Conservation (phyloP, 2,113 vertebrate species). For the Rhynchopsitta pachyrhyncha region DNA sequence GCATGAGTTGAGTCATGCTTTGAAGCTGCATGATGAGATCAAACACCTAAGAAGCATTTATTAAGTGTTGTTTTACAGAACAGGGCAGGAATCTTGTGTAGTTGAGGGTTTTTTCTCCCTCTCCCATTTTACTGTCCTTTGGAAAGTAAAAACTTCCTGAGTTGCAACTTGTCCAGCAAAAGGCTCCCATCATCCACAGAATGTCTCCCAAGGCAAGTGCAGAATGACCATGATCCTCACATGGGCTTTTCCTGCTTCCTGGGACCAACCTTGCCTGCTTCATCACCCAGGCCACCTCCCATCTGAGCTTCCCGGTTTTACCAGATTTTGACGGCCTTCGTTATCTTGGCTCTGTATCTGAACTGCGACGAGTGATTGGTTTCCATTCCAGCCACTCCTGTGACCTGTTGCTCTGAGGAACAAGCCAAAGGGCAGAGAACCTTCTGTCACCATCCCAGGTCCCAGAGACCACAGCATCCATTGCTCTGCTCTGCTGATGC, state of each 20-base stretch:
- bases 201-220: not conserved
- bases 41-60: not conserved
- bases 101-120: not conserved
- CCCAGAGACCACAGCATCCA: not conserved
- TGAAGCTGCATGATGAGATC: not conserved
- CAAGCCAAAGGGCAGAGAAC: not conserved
- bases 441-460: not conserved
- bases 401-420: not conserved
- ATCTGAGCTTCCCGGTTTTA: not conserved
- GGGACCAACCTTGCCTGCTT: not conserved
- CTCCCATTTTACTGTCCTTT: not conserved
- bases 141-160: not conserved
- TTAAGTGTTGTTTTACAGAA: not conserved
- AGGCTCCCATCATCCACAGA: not conserved
- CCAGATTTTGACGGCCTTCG: not conserved
- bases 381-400: not conserved
- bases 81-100: not conserved
- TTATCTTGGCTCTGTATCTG: not conserved
- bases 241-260: not conserved
- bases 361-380: fast-evolving
- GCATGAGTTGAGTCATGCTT: not conserved
- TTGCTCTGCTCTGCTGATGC: not conserved
- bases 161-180: not conserved
- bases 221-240: not conserved
- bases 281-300: not conserved